Base-by-base conservation (phyloP, 2,888 invertebrate species). In the Acronicta psi region DNA sequence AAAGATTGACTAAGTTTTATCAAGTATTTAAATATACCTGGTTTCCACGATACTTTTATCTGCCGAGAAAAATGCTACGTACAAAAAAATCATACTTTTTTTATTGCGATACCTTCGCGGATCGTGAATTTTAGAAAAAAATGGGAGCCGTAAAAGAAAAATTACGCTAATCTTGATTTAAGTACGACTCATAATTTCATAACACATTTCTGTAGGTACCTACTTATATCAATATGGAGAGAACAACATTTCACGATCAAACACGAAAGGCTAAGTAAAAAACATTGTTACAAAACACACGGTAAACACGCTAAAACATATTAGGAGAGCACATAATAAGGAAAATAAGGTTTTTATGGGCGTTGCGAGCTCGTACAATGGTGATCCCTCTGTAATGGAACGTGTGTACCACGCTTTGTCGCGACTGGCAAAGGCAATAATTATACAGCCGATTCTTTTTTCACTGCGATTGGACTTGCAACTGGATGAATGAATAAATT, bases 331-430 rank as follows among this genome's bases (percentile, higher is more conserved):
- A 79, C 72, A 84, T 85, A 83, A 84, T 82, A 86, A 84, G 84
- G 84, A 84, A 88, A 88, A 87, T 84, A 78, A 78, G 79, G 73
- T 81, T 76, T 87, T 88, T 88, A 89, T 81, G 83, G 80, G 67
- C 80, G 72, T 69, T 74, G 73, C 63, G 77, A 81, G 75, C 78
- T 71, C 70, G 75, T 77, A 78, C 79, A 74, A 81, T 77, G 80
- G 77, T 86, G 88, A 90, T 88, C 88, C 89, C 84, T 79, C 69
- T 60, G 82, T 88, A 90, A 91, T 89, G 86, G 87, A 86, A 89
- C 82, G 80, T 81, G 75, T 77, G 77, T 77, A 67, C 61, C 73
- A 69, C 50, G 61, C 53, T 59, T 53, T 74, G 56, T 56, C 29
- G 52, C 45, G 43, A 36, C 36, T 25, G 50, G 49, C 57, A 47